phyloP scores from a whole-genome alignment of 2,113 vertebrate genomes.

The Lamprologus callipterus region DNA sequence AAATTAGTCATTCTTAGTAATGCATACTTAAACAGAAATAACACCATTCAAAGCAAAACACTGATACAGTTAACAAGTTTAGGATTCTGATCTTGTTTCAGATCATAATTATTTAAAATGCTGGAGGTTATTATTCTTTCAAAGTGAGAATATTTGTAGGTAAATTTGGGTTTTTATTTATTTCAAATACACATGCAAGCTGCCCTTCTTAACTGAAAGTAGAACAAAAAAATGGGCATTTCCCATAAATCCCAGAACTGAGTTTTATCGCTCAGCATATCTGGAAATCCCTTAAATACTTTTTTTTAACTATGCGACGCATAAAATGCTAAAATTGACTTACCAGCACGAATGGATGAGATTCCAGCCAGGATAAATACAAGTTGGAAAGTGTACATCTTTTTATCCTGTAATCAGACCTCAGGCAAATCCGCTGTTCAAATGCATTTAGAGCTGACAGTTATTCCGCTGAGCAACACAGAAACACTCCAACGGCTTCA shows the following conservation, averaged over 20 bases:
- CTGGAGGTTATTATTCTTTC: neutral
- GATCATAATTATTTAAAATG: neutral
- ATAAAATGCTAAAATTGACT: neutral
- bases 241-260: neutral
- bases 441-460: neutral
- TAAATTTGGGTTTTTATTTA: neutral
- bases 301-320: neutral
- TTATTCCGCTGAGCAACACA: neutral
- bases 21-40: neutral
- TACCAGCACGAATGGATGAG: slow-evolving; percentile 5
- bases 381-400: neutral
- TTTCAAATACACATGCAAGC: neutral
- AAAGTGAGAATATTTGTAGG: neutral
- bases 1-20: neutral
- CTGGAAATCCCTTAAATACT: neutral
- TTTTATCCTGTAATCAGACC: neutral
- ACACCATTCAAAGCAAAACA: neutral
- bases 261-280: neutral
- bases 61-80: neutral
- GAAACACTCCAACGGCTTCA: neutral
- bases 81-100: neutral
- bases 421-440: neutral
- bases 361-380: neutral
- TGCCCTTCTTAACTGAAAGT: neutral
- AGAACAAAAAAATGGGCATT: neutral